Evolutionary conservation across 1,140 invertebrate species (phyloP).

Genomic region (Micrasema minimum): DNA sequence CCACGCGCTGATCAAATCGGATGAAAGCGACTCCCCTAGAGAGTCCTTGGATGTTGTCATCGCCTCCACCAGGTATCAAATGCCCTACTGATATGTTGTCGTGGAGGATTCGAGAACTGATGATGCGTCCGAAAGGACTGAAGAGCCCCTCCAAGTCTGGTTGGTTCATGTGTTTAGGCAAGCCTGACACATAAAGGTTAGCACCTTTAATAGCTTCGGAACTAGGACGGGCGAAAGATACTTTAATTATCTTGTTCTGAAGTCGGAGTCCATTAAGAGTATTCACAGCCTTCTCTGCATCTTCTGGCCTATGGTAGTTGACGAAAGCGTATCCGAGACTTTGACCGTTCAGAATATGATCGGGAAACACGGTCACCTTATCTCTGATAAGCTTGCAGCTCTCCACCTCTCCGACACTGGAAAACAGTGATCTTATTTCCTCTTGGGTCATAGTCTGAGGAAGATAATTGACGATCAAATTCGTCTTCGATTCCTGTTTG

Average conservation of each 20-base stretch:
- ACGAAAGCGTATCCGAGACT: slow-evolving; percentile 92
- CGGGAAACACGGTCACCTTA: slow-evolving; percentile 80
- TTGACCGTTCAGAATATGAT: slow-evolving; percentile 75
- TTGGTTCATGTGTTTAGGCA: slow-evolving; percentile 88
- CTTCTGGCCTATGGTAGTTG: slow-evolving; percentile 84
- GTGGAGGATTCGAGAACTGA: slow-evolving; percentile 88
- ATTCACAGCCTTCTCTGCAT: slow-evolving; percentile 88
- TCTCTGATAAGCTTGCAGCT: slow-evolving; percentile 92
- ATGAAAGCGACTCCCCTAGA: slow-evolving; percentile 72
- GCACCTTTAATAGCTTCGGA: slow-evolving; percentile 91
- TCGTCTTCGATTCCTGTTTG: slow-evolving; percentile 74
- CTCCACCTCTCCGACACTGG: slow-evolving; percentile 88
- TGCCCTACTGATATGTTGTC: slow-evolving; percentile 81
- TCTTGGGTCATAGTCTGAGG: slow-evolving; percentile 94
- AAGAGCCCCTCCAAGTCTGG: slow-evolving; percentile 87
- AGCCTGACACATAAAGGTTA: slow-evolving; percentile 88
- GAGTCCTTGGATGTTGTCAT: slow-evolving; percentile 63
- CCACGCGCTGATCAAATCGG: slow-evolving; percentile 70
- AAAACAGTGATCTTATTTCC: slow-evolving; percentile 86
- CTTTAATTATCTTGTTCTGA: slow-evolving; percentile 93
- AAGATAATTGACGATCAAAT: slow-evolving; percentile 92
- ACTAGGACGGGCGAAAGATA: slow-evolving; percentile 88
- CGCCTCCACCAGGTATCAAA: slow-evolving; percentile 62
- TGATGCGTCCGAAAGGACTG: slow-evolving; percentile 84
- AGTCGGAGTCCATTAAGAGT: slow-evolving; percentile 85